These are phyloP conservation scores for Lamproptera curius DNA, from an alignment of 2,888 invertebrate genomes.

Conservation along the genomic window DNA sequence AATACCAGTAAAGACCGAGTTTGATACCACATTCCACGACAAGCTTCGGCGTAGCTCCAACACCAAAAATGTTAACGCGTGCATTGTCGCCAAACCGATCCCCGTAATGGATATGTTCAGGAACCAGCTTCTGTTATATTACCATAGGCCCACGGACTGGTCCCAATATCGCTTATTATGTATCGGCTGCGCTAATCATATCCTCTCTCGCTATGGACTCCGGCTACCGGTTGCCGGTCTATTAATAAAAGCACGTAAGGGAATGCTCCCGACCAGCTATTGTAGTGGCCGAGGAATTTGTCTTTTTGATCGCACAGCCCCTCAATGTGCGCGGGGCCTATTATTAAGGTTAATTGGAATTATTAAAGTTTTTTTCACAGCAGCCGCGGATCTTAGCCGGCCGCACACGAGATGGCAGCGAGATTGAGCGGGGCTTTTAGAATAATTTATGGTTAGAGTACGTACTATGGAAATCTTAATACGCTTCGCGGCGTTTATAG, in stretches of 20 bases:
- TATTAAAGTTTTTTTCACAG: conserved; percentile 69
- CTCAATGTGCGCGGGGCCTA: conserved; percentile 59
- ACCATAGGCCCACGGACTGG: conserved; percentile 64
- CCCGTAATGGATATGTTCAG: conserved; percentile 57
- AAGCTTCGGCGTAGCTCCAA: no score
- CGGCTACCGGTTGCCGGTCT: conserved; percentile 70
- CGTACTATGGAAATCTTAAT: conserved; percentile 63
- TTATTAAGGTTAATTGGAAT: conserved; percentile 78
- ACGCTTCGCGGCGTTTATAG: conserved; percentile 25
- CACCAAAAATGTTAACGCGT: conserved; percentile 44
- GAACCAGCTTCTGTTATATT: conserved; percentile 61
- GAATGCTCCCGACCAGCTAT: conserved; percentile 71
- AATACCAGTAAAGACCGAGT: no score
- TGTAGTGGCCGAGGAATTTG: conserved; percentile 75
- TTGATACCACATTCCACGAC: no score
- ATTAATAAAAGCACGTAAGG: conserved; percentile 65
- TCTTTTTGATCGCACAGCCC: conserved; percentile 74
- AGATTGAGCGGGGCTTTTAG: conserved; percentile 57
- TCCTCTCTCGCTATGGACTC: conserved; percentile 67
- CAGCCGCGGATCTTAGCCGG: conserved; percentile 65
- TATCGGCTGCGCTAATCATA: conserved; percentile 76
- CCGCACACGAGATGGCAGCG: conserved; percentile 53
- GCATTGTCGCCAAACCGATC: conserved; percentile 44
- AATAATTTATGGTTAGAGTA: conserved; percentile 61
- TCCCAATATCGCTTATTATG: conserved; percentile 74